phyloP scores from a whole-genome alignment of 2,888 invertebrate species.

The Pseudanteris insignis region DNA sequence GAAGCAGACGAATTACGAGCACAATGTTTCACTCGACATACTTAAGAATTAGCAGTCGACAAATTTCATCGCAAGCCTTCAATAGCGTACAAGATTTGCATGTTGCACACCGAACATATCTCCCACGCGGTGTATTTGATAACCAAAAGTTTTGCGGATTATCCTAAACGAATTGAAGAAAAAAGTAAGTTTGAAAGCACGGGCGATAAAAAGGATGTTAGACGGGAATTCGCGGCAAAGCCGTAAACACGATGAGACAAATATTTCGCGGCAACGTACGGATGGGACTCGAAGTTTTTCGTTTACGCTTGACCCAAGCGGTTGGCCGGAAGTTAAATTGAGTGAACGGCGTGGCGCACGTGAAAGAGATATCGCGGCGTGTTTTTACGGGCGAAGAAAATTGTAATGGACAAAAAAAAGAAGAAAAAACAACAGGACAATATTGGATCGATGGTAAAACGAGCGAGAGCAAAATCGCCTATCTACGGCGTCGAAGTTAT shows the following conservation, averaged over 20 bases:
- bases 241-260: conserved; percentile 30
- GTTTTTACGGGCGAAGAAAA: conserved; percentile 40
- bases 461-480: conserved; percentile 31
- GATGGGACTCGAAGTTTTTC: conserved; percentile 39
- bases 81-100: too few species aligned
- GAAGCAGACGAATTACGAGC: too few species aligned
- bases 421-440: conserved; percentile 23
- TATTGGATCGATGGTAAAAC: conserved; percentile 44
- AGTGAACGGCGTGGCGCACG: conserved; percentile 31
- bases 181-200: conserved; percentile 16
- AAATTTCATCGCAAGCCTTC: too few species aligned
- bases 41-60: too few species aligned
- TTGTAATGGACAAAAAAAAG: conserved; percentile 40
- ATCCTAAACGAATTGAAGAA: conserved; percentile 32
- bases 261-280: conserved; percentile 36
- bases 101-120: too few species aligned
- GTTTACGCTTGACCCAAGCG: conserved; percentile 42
- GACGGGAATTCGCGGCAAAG: conserved; percentile 22
- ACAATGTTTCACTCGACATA: too few species aligned
- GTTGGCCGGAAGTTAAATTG: conserved; percentile 43
- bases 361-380: conserved; percentile 38
- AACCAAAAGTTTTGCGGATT: too few species aligned
- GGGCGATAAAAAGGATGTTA: conserved; percentile 27
- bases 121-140: too few species aligned
- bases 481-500: conserved; percentile 9